phyloP scores from a whole-genome alignment of 2,113 vertebrate species.

The Leucoraja erinaceus region DNA sequence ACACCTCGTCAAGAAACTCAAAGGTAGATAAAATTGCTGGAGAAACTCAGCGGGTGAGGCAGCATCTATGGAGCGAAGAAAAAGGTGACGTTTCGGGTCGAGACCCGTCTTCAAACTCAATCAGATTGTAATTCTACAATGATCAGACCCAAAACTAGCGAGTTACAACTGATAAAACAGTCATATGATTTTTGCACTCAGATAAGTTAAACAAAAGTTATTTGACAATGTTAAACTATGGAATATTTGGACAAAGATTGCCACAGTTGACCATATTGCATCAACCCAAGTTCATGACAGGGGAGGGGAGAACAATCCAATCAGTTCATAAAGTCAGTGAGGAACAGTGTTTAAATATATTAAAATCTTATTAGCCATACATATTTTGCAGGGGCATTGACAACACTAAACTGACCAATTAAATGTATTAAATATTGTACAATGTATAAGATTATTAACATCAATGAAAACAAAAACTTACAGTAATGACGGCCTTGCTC shows the following conservation, averaged over 20 bases:
- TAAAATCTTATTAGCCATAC: neutral
- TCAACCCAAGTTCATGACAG: neutral
- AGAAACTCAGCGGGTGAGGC: too few relatives aligned
- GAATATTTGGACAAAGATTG: neutral
- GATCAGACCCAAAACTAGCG: neutral
- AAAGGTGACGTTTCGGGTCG: too few relatives aligned
- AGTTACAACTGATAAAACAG: neutral
- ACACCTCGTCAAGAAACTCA: too few relatives aligned
- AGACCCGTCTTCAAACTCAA: too few relatives aligned
- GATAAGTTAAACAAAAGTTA: neutral
- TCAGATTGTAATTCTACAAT: neutral
- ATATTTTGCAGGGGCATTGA: neutral
- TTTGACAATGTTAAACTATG: neutral
- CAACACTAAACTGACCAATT: neutral
- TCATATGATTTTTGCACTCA: neutral
- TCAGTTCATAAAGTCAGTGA: neutral
- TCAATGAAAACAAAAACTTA: slow-evolving; percentile 55
- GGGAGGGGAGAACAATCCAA: neutral
- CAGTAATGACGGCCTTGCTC: slow-evolving; percentile 91
- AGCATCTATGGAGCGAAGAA: too few relatives aligned
- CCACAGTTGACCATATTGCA: neutral
- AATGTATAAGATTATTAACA: neutral
- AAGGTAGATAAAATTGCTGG: too few relatives aligned
- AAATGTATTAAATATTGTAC: neutral
- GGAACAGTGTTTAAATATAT: neutral